A percentile compares a stretch with the other conserved stretches of the same genome.
phyloP scores from a whole-genome alignment of 2,888 invertebrate species.

The Synergus laeviventris region DNA sequence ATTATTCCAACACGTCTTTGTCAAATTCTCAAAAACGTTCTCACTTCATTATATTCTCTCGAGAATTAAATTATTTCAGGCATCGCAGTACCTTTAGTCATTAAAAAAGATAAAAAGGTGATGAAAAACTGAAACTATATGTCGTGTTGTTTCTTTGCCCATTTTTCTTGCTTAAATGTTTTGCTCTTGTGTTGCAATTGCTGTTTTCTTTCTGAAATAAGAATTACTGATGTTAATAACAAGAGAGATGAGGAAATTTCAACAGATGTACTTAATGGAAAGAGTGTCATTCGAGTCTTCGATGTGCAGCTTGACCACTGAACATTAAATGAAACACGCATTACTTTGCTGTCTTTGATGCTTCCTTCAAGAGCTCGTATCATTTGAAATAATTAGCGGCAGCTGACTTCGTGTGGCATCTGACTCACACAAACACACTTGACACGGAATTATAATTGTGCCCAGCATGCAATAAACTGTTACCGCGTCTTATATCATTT shows the following conservation, averaged over 20 bases:
- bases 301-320: constrained; percentile 19
- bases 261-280: neutral
- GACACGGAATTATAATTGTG: constrained; percentile 44
- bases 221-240: neutral
- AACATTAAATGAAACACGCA: constrained; percentile 33
- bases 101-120: no score
- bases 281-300: constrained; percentile 16
- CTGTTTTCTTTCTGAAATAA: neutral
- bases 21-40: neutral
- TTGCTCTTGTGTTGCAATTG: no score
- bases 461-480: constrained; percentile 48
- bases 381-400: constrained; percentile 55
- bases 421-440: constrained; percentile 48
- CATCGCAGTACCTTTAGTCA: no score
- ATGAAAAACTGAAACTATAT: no score
- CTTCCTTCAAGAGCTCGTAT: constrained; percentile 47
- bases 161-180: no score
- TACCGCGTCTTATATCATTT: constrained; percentile 45
- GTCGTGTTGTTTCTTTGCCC: no score
- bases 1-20: neutral
- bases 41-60: neutral
- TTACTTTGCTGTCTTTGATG: constrained; percentile 41
- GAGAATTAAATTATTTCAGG: neutral
- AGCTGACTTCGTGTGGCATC: constrained; percentile 50
- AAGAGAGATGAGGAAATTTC: neutral